A percentile compares a stretch with the other conserved stretches of the same genome.
Conservation (phyloP, 2,797 vertebrate genomes). For the Furcifer pardalis region DNA sequence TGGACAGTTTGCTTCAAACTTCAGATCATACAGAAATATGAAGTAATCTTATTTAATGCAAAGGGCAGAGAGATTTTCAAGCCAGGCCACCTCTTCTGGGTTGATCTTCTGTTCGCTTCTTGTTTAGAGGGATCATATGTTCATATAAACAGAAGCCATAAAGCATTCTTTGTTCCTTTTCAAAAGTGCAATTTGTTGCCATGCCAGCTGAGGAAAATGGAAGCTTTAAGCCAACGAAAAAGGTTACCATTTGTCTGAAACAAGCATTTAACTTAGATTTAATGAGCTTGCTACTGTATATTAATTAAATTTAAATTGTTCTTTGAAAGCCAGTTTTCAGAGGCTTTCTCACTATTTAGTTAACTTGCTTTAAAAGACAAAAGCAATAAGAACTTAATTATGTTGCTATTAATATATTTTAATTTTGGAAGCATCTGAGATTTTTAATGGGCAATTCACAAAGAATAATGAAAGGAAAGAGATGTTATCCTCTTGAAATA, state of each 20-base stretch:
- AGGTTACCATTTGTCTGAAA: constrained; percentile 61
- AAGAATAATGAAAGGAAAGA: constrained; percentile 54
- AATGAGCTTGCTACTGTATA: constrained; percentile 64
- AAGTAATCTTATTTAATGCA: background rate
- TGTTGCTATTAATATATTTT: constrained; percentile 68
- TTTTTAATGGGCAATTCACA: constrained; percentile 68
- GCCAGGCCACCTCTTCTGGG: background rate
- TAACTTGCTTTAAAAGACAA: constrained; percentile 73
- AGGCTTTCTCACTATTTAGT: constrained; percentile 63
- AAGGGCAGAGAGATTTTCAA: background rate
- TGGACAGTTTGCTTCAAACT: background rate
- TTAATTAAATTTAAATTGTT: constrained; percentile 72
- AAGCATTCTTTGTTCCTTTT: constrained; percentile 46
- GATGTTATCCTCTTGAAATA: constrained; percentile 55
- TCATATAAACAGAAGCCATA: constrained; percentile 31
- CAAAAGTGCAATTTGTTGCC: constrained; percentile 51
- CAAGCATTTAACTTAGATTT: constrained; percentile 69
- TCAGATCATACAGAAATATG: background rate
- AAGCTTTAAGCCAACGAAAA: constrained; percentile 50
- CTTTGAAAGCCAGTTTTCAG: constrained; percentile 63
- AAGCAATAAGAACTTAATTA: constrained; percentile 69
- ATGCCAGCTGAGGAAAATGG: constrained; percentile 50
- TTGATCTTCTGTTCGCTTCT: constrained; percentile 15
- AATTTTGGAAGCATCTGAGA: constrained; percentile 57
- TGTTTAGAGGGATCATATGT: background rate